Evolutionary conservation across 2,888 invertebrate genomes (phyloP).

Genomic region (Zhuqinia jingwanae): DNA sequence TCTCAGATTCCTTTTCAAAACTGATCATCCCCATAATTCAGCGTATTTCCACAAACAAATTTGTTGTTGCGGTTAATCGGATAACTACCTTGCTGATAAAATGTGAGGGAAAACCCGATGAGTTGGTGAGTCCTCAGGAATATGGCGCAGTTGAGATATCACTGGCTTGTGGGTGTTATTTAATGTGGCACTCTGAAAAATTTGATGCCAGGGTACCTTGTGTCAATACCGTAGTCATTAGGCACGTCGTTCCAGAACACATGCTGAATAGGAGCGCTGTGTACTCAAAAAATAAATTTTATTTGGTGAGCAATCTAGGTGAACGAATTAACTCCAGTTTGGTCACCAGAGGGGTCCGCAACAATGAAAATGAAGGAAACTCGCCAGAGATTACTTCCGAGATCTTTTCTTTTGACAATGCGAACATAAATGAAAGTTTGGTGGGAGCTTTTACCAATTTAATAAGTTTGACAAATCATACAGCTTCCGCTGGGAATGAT

Average conservation of each 20-base stretch:
- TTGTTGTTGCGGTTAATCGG: slow-evolving; percentile 70
- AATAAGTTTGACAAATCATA: slow-evolving; percentile 17
- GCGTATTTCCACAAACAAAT: slow-evolving; percentile 66
- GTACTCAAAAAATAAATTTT: slow-evolving; percentile 41
- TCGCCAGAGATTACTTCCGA: slow-evolving; percentile 5
- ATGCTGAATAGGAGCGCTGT: slow-evolving; percentile 68
- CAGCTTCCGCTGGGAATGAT: background rate
- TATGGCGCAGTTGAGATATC: slow-evolving; percentile 75
- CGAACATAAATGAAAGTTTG: slow-evolving; percentile 21
- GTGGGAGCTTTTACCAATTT: background rate
- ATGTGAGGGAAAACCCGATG: slow-evolving; percentile 74
- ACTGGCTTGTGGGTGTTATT: slow-evolving; percentile 73
- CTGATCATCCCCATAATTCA: slow-evolving; percentile 67
- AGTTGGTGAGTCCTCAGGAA: slow-evolving; percentile 73
- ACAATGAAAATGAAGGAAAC: background rate
- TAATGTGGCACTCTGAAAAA: slow-evolving; percentile 72
- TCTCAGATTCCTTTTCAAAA: slow-evolving; percentile 36
- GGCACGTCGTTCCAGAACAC: slow-evolving; percentile 75
- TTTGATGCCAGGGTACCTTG: slow-evolving; percentile 72
- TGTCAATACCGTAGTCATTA: slow-evolving; percentile 57
- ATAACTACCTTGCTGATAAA: slow-evolving; percentile 74
- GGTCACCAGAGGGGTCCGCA: background rate
- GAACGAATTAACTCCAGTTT: slow-evolving; percentile 52
- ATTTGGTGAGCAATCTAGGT: slow-evolving; percentile 47
- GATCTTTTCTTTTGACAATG: background rate